Evolutionary conservation across 2,888 invertebrate species (phyloP).

Genomic region (Drosophila melanocephala): DNA sequence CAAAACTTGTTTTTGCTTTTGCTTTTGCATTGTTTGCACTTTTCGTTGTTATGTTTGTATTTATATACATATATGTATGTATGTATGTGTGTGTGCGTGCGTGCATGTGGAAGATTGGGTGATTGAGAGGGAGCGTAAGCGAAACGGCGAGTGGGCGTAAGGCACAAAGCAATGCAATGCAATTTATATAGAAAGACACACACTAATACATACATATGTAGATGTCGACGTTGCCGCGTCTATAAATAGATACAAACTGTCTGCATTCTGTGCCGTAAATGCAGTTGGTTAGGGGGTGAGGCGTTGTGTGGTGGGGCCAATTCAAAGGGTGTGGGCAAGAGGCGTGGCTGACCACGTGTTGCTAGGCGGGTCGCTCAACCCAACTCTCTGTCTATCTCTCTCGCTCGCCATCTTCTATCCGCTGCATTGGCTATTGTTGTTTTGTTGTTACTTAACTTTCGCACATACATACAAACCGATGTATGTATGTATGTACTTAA

Average conservation of each 20-base stretch:
- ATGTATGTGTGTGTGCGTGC: not conserved
- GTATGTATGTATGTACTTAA: not conserved
- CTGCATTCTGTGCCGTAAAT: slow-evolving; percentile 5
- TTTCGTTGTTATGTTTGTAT: not conserved
- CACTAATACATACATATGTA: not conserved
- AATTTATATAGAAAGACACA: slow-evolving; percentile 7
- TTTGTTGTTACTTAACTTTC: slow-evolving; percentile 31
- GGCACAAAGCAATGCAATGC: slow-evolving; percentile 31
- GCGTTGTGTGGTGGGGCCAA: slow-evolving; percentile 14
- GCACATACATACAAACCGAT: slow-evolving; percentile 5
- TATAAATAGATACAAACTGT: slow-evolving; percentile 47
- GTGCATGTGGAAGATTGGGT: slow-evolving; percentile 16
- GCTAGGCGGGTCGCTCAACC: slow-evolving; percentile 74
- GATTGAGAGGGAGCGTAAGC: slow-evolving; percentile 15
- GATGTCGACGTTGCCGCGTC: slow-evolving; percentile 31
- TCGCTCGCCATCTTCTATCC: not conserved
- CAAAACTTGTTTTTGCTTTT: slow-evolving; percentile 34
- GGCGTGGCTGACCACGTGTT: slow-evolving; percentile 65
- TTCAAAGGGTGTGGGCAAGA: not conserved
- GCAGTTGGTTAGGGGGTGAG: not conserved
- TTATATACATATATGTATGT: not conserved
- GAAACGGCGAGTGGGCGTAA: slow-evolving; percentile 44
- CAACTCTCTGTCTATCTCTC: slow-evolving; percentile 9
- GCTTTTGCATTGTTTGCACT: slow-evolving; percentile 7
- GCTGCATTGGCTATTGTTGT: slow-evolving; percentile 24